Base-by-base conservation (phyloP, 2,113 vertebrate genomes). In the Axis porcinus region DNA sequence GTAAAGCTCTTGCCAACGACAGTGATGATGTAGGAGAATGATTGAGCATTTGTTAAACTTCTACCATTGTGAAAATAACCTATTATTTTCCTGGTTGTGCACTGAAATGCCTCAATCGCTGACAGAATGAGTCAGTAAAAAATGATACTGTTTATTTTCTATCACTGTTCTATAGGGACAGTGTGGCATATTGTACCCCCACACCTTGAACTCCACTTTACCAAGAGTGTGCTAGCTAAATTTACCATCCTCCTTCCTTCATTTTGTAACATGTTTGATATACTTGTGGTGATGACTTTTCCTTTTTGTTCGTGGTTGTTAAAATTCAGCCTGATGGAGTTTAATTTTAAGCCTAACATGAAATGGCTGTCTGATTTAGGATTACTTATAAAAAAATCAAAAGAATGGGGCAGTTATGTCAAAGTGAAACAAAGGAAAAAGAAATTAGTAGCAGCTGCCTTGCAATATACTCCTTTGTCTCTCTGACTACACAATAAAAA, bases 51-150 rank as follows among this genome's bases (percentile, higher is more conserved):
- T 98, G 98, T 99, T 99, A 99, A 99, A 99, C 97, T 98, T 98
- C 98, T 97, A 97, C 97, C 93, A 88, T 98, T 97, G 98, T 98
- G 98, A 99, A 99, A 98, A 97, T 98, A 99, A 98, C 99, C 99
- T 98, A 98, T 99, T 99, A 99, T 99, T 99, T 99, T 97, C 98
- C 97, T 94, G 93, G 92, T 92, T 83, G 98, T 97, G 97, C 98
- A 98, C 97, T 97, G 97, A 99, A 99, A 99, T 97, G 99, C 98
- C 98, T 99, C 99, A 99, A 99, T 99, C 99, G 98, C 97, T 52
- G 95, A 95, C 97, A 98, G 98, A 97, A 99, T 89, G 98, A 99
- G 98, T 95, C 98, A 98, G 98, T 97, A 98, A 98, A 96, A 98
- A 99, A 99, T 98, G 99, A 99, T 98, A 99, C 47, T 98, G 98